Evolutionary conservation across 2,888 invertebrate species (phyloP), one percentile per base, ranked within the genome.

Genomic region (Hylaea fasciaria): DNA sequence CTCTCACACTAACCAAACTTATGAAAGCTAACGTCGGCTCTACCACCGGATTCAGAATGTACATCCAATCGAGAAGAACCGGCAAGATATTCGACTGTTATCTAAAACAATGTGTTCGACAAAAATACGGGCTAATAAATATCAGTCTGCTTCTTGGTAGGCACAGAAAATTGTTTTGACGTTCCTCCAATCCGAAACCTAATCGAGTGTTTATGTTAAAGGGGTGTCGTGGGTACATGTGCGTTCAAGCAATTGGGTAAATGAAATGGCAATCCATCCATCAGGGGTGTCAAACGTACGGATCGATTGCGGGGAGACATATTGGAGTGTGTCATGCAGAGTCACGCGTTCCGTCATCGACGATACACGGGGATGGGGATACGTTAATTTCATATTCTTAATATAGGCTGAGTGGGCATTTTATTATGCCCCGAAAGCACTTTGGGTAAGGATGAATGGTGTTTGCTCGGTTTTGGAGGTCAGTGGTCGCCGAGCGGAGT

Each of bases 311-410:
- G 74, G 72, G 50, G 70, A 71, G 74, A 77, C 77, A 74, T 77
- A 77, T 80, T 76, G 77, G 73, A 63, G 64, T 60, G 64, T 73
- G 73, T 78, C 73, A 82, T 81, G 81, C 81, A 67, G 65, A 78
- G 82, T 78, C 82, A 82, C 80, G 81, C 76, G 59, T 70, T 64
- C 65, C 67, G 76, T 72, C 71, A 76, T 69, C 70, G 37, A 35
- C 49, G 56, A 57, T 46, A 58, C 57, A 57, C 32, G 39, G 17
- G 29, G 11, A 11, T 22, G 29, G n/a, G 45, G 57, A 53, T 53
- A n/a, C 47, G 44, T 40, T 45, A 44, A 50, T 55, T 52, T 49
- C 54, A 40, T 48, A 47, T 17, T 14, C 4, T n/a, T 17, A 47
- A 43, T 52, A 44, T 29, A 11, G 28, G 14, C 12, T 37, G n/a